Conservation (phyloP, 1,140 invertebrate species). For the Rhopalosiphum maidis region DNA sequence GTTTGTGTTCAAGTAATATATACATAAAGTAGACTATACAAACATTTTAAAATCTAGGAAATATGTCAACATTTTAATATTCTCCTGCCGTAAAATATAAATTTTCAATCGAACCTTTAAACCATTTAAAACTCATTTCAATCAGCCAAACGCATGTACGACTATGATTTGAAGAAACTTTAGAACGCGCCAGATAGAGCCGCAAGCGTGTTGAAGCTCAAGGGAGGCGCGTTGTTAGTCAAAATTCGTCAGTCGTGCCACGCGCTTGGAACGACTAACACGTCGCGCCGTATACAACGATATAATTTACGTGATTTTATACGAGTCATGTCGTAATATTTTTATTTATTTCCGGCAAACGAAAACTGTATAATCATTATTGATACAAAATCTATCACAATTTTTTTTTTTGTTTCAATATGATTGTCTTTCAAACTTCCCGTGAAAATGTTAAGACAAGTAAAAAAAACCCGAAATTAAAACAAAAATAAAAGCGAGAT, state of each 20-base stretch:
- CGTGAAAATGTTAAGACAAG: neutral
- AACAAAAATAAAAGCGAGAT: neutral
- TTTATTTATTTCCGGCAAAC: neutral
- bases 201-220: neutral
- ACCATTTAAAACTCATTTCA: neutral
- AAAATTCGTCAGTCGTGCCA: constrained; percentile 50
- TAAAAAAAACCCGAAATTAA: neutral
- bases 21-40: neutral
- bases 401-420: neutral
- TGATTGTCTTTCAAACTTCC: neutral
- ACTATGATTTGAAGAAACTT: neutral
- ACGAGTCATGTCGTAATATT: neutral
- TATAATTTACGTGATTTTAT: constrained; percentile 10
- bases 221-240: neutral
- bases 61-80: neutral
- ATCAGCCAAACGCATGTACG: neutral
- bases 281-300: neutral
- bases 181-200: neutral
- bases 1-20: neutral
- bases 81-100: neutral
- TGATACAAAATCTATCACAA: neutral
- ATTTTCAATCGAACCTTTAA: neutral
- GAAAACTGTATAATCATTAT: neutral
- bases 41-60: neutral
- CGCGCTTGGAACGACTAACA: constrained; percentile 43